phyloP scores from a whole-genome alignment of 2,113 vertebrate species.

The Phalacrocorax pelagicus region DNA sequence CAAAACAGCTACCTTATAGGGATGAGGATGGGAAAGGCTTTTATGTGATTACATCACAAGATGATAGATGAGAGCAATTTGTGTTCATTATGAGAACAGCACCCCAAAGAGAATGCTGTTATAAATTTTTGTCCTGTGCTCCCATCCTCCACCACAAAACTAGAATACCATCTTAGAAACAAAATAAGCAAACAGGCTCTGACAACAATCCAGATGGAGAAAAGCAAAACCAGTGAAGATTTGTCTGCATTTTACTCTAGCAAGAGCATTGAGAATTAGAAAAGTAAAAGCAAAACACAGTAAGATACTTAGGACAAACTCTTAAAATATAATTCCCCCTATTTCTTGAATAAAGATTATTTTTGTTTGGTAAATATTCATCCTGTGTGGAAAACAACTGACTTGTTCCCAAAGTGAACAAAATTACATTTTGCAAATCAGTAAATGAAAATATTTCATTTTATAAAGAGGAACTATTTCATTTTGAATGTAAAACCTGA shows the following conservation, averaged over 20 bases:
- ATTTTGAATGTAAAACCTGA: not conserved
- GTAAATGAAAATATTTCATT: not conserved
- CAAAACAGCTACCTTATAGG: constrained; percentile 67
- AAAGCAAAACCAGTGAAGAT: constrained; percentile 50
- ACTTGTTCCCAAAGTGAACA: not conserved
- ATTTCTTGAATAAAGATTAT: not conserved
- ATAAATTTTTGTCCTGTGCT: constrained; percentile 63
- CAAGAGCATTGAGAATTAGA: not conserved
- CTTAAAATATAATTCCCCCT: not conserved
- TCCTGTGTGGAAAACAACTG: not conserved
- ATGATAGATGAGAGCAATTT: constrained; percentile 79
- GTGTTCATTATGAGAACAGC: constrained; percentile 70
- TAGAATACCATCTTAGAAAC: constrained; percentile 48
- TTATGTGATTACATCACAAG: constrained; percentile 72
- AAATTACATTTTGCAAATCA: not conserved
- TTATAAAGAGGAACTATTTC: not conserved
- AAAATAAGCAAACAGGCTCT: constrained; percentile 43
- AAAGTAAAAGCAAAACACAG: not conserved
- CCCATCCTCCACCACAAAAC: constrained; percentile 44
- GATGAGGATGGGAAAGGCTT: constrained; percentile 59
- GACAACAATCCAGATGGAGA: constrained; percentile 19
- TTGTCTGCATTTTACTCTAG: constrained; percentile 12
- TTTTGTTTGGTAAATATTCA: not conserved
- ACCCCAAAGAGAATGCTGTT: constrained; percentile 69
- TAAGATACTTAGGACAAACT: not conserved